Conservation (phyloP, 2,113 vertebrate genomes). For the Siniperca knerii region DNA sequence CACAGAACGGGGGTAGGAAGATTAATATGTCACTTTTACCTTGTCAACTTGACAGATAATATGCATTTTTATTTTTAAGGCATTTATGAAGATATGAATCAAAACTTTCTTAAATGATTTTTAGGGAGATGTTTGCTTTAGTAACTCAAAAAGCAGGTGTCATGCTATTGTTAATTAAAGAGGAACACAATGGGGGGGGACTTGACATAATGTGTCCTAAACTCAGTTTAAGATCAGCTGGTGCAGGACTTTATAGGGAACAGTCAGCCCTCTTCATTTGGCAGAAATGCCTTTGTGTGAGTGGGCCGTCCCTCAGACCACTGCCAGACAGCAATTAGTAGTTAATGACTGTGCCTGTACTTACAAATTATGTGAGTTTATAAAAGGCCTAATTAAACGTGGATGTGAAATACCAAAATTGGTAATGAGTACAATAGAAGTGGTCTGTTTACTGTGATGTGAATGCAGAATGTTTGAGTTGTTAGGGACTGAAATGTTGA, state of each 20-base stretch:
- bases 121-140: neutral
- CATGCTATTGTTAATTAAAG: neutral
- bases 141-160: too few species aligned
- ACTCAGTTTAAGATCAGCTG: conserved; percentile 28
- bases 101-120: neutral
- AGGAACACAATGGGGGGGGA: neutral
- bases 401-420: neutral
- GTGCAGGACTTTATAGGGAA: conserved; percentile 37
- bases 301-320: neutral
- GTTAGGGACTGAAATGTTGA: conserved; percentile 9
- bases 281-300: conserved; percentile 47
- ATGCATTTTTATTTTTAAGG: neutral
- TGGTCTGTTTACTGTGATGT: conserved; percentile 1
- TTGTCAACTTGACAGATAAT: neutral
- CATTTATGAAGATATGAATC: neutral
- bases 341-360: conserved; percentile 17
- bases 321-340: conserved; percentile 48
- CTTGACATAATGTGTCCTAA: conserved; percentile 31
- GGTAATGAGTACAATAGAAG: neutral
- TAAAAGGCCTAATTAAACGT: conserved; percentile 8
- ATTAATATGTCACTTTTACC: neutral
- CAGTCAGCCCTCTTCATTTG: conserved; percentile 36
- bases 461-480: neutral
- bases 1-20: conserved; percentile 85
- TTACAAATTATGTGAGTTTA: conserved; percentile 16